Conservation (phyloP, 2,113 vertebrate species). For the Embiotoca jacksoni region DNA sequence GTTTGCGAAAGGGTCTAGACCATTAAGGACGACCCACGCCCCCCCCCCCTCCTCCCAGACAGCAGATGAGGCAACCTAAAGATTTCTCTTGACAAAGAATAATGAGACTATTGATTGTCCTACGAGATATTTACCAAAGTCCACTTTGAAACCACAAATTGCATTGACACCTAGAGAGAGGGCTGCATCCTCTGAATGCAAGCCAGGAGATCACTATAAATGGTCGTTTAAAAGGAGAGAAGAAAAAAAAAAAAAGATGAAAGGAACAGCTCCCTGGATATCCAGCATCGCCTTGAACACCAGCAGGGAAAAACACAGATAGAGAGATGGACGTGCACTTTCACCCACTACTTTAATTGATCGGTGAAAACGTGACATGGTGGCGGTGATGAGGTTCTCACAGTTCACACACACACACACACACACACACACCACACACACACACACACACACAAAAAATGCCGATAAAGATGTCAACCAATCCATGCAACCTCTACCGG, state of each 20-base stretch:
- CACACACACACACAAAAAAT: too few relatives aligned
- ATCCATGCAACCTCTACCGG: too few relatives aligned
- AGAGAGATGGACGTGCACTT: not conserved
- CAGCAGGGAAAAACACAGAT: not conserved
- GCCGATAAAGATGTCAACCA: too few relatives aligned
- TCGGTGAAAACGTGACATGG: too few relatives aligned
- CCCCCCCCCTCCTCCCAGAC: not conserved
- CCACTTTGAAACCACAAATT: slow-evolving; percentile 62
- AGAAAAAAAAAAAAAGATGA: not conserved
- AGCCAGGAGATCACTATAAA: slow-evolving; percentile 32
- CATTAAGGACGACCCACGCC: slow-evolving; percentile 55
- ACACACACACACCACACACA: too few relatives aligned
- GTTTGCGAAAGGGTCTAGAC: slow-evolving; percentile 55
- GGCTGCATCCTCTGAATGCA: slow-evolving; percentile 52
- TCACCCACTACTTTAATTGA: slow-evolving; percentile 10
- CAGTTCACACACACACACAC: too few relatives aligned
- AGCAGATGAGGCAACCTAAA: slow-evolving; percentile 69
- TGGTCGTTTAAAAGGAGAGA: not conserved
- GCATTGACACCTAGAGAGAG: slow-evolving; percentile 51
- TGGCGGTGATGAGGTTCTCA: too few relatives aligned
- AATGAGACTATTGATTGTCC: slow-evolving; percentile 82
- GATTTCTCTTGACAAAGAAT: slow-evolving; percentile 81
- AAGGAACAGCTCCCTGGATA: not conserved
- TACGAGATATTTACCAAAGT: slow-evolving; percentile 77
- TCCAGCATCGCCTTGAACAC: not conserved